Conservation (phyloP, 2,888 invertebrate species). For the Dynastes maya region DNA sequence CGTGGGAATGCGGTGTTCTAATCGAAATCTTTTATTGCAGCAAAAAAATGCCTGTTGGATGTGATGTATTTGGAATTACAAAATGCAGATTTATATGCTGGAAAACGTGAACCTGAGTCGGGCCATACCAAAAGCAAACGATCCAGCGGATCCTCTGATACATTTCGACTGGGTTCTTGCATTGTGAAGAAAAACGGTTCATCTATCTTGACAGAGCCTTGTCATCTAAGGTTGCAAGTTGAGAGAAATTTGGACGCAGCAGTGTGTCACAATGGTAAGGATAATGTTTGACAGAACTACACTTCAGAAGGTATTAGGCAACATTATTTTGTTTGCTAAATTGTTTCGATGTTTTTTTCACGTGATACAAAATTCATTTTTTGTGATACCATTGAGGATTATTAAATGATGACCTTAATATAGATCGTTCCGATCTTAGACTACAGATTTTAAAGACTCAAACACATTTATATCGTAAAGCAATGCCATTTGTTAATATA, state of each 20-base stretch:
- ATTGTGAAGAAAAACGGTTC: conserved; percentile 74
- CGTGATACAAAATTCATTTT: too few species aligned
- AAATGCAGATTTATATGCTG: conserved; percentile 85
- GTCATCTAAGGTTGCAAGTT: conserved; percentile 84
- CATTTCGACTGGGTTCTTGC: conserved; percentile 71
- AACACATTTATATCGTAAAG: too few species aligned
- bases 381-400: not conserved
- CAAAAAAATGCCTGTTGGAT: conserved; percentile 79
- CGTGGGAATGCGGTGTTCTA: not conserved
- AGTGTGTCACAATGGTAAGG: conserved; percentile 64
- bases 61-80: conserved; percentile 82
- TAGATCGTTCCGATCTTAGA: too few species aligned
- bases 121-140: conserved; percentile 61
- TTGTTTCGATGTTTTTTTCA: not conserved
- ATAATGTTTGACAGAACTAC: not conserved
- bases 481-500: too few species aligned
- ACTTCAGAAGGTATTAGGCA: not conserved
- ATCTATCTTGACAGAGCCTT: conserved; percentile 86
- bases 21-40: conserved; percentile 57
- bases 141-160: conserved; percentile 30
- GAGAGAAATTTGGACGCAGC: conserved; percentile 85
- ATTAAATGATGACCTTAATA: too few species aligned
- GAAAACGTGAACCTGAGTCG: conserved; percentile 67
- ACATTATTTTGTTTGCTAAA: not conserved
- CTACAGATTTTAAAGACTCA: too few species aligned